Percentiles rank a stretch among this genome's conserved stretches.
phyloP scores from a whole-genome alignment of 2,113 vertebrate genomes.

The Varanus salvator region DNA sequence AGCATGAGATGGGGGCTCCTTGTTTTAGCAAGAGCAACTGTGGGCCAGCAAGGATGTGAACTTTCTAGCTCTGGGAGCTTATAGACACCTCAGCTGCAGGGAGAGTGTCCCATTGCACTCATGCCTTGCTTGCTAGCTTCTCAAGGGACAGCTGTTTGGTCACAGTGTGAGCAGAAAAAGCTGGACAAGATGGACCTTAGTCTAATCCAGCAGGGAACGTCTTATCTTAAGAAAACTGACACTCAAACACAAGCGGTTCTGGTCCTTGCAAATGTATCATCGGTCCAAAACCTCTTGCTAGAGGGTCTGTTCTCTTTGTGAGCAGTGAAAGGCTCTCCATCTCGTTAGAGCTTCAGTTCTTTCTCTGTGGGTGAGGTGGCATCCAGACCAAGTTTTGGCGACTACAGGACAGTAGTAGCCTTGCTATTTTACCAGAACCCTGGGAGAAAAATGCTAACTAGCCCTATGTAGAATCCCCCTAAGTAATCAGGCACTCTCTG shows the following conservation, averaged over 20 bases:
- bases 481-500: not conserved
- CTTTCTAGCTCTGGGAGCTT: not conserved
- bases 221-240: not conserved
- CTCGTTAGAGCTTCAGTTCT: not conserved
- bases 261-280: not conserved
- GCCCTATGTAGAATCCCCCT: no score
- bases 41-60: not conserved
- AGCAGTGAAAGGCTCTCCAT: not conserved
- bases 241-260: not conserved
- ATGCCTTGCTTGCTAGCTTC: no score
- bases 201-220: no score
- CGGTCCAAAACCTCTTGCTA: not conserved
- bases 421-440: not conserved
- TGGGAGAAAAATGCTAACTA: not conserved
- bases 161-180: no score
- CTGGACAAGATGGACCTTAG: no score
- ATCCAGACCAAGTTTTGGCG: not conserved
- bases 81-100: not conserved
- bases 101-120: not conserved
- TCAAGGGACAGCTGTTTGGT: no score
- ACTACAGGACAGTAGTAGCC: not conserved
- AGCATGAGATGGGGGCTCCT: not conserved
- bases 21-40: not conserved
- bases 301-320: not conserved
- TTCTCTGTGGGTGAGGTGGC: not conserved